Evolutionary conservation across 64 coral and sea anemone genomes (phyloP).

Genomic region (Pocillopora damicornis): DNA sequence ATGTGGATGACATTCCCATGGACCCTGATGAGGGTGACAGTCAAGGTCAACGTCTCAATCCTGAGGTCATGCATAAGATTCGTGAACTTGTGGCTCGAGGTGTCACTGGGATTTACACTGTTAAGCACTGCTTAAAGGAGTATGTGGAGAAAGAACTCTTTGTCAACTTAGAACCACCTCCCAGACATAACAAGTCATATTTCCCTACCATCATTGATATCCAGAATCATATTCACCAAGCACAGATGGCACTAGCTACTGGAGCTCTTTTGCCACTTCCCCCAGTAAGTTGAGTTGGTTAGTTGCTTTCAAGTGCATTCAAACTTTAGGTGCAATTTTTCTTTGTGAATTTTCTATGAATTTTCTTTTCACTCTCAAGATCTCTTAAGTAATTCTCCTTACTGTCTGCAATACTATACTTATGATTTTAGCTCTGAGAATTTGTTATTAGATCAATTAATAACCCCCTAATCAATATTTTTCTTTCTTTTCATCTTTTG

Average conservation of each 20-base stretch:
- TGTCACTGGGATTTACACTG: conserved; percentile 81
- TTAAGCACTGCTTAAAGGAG: conserved; percentile 91
- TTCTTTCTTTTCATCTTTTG: too few species aligned
- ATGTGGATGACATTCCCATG: conserved; percentile 74
- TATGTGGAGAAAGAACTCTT: conserved; percentile 94
- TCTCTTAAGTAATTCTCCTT: too few species aligned
- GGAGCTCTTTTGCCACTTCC: conserved; percentile 80
- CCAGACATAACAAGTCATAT: conserved; percentile 91
- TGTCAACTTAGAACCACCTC: conserved; percentile 54
- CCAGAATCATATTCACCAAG: conserved; percentile 97
- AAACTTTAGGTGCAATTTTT: background rate
- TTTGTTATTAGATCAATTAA: too few species aligned
- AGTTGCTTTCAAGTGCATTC: background rate
- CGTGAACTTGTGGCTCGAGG: conserved; percentile 93
- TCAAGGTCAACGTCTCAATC: conserved; percentile 72
- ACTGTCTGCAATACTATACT: too few species aligned
- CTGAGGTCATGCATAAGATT: conserved; percentile 79
- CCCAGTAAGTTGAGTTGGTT: conserved; percentile 70
- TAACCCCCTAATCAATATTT: too few species aligned
- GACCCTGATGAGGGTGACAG: conserved; percentile 28
- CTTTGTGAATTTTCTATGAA: too few species aligned
- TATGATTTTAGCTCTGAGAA: too few species aligned
- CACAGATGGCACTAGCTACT: conserved; percentile 81
- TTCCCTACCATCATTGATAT: conserved; percentile 98
- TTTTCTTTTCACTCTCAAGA: too few species aligned